Percentiles rank a stretch among this genome's conserved stretches.
These are phyloP conservation scores for Automeris io DNA, from an alignment of 2,888 invertebrate genomes.

Conservation along the genomic window DNA sequence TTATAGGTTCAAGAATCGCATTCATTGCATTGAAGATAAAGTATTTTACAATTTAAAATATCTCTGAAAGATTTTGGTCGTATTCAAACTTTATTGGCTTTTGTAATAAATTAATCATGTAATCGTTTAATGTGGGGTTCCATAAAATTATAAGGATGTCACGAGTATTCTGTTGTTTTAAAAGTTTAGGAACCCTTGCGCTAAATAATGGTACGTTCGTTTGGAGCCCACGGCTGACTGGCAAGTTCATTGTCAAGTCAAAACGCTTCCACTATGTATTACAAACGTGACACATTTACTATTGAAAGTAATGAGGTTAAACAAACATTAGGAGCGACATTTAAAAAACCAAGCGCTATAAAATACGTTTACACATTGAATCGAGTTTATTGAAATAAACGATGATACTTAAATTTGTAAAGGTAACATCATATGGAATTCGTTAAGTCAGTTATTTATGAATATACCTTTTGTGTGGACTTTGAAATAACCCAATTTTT, in stretches of 20 bases:
- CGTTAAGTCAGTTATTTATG: constrained; percentile 46
- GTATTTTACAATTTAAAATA: too few species aligned
- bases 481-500: constrained; percentile 47
- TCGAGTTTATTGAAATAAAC: constrained; percentile 27
- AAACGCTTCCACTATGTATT: constrained; percentile 42
- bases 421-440: constrained; percentile 33
- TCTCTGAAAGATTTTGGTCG: too few species aligned
- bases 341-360: constrained; percentile 19
- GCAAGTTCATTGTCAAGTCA: constrained; percentile 57
- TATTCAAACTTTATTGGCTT: too few species aligned
- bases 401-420: constrained; percentile 25
- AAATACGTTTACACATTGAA: constrained; percentile 20
- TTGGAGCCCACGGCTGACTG: constrained; percentile 49
- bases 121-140: constrained; percentile 37
- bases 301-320: constrained; percentile 39
- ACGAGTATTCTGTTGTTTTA: too few species aligned
- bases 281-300: constrained; percentile 48
- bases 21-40: too few species aligned
- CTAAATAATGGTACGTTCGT: too few species aligned
- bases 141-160: too few species aligned
- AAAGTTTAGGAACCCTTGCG: too few species aligned
- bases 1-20: too few species aligned
- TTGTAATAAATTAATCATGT: too few species aligned
- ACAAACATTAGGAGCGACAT: constrained; percentile 35
- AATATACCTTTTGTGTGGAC: constrained; percentile 21